Evolutionary conservation across 2,888 invertebrate species (phyloP), one percentile per base, ranked within the genome.

Genomic region (Metallyticus violacea): DNA sequence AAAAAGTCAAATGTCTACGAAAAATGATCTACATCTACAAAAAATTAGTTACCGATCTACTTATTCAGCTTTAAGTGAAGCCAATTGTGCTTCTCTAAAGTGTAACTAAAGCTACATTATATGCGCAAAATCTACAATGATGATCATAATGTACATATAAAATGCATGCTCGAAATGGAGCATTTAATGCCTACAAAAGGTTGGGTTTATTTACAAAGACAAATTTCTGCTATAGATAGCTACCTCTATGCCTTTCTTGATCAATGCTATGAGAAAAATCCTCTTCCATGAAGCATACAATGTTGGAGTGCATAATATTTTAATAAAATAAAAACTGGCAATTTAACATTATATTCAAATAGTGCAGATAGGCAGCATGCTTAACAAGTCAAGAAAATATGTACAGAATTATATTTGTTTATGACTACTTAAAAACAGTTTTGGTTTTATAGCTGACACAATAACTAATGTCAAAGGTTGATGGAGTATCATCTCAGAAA

Each of bases 131-230:
- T 62, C 40, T 62, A 62, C 15, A 15, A 62, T 62, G 4, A 15
- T 62, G 15, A 22, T 62, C 3, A 40, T 76, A 4, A 28, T 77
- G 77, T 25, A 77, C 27, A 83, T 77, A 22, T 26, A 29, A 62
- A 77, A 77, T 83, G 83, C 83, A 83, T 83, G 83, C 77, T 25
- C 77, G n/a, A 22, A 83, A n/a, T 83, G 29, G 83, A 83, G 83
- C 83, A 83, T 83, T 81, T 76, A 30, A 22, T 40, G 22, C 40
- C 40, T 62, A 62, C 22, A 15, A n/a, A 40, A 15, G 40, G 9
- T 62, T 62, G 40, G 40, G 40, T 15, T 62, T 62, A 62, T 62
- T 62, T 62, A 62, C 40, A 62, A 15, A 62, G 40, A 6, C 15
- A 62, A 7, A n/a, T n/a, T 62, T 62, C 40, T 62, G 40, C 40